Evolutionary conservation across 2,797 vertebrate species (phyloP), one percentile per base, ranked within the genome.

Genomic region (Galagoides demidoff): DNA sequence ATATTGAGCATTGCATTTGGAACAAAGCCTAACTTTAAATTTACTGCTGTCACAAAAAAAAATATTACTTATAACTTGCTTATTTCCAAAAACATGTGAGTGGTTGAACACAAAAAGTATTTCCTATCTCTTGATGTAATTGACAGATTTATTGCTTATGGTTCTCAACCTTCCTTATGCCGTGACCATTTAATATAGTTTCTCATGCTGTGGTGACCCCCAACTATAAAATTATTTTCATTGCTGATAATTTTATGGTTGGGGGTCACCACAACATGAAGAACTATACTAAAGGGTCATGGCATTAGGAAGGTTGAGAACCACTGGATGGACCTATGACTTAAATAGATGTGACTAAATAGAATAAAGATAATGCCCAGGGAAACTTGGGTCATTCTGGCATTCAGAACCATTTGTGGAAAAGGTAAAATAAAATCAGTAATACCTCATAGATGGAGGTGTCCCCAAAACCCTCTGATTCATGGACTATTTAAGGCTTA

Each of bases 71-170:
- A 70, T 45, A 94, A 83, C 27, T 77, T 96, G 11, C 8, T 83
- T 71, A 86, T 70, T 93, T 92, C 59, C 3, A 92, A 96, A 96
- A 95, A 70, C 2, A 82, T 57, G 61, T 92, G 34, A 94, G 57
- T 63, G 7, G 11, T 4, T 71, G 25, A 79, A 85, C 4, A 89
- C 78, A 83, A 95, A 84, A 89, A 59, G 55, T 77, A 83, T 34
- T 57, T 88, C n/a, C 16, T 39, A 37, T 64, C 77, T 89, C 43
- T 84, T 87, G 78, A 92, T 78, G 34, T 94, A 91, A 89, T 81
- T 92, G 49, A 89, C 25, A 89, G 12, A 59, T 89, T 93, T 85
- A 90, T 92, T 64, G 39, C 27, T 61, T 7, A 49, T 45, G 45
- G 9, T 45, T 45, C 45, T 45, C 9, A 45, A 45, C 45, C 45